A percentile compares a stretch with the other conserved stretches of the same genome.
phyloP scores from a whole-genome alignment of 64 coral and sea anemone genomes.

The Stichodactyla mertensii region DNA sequence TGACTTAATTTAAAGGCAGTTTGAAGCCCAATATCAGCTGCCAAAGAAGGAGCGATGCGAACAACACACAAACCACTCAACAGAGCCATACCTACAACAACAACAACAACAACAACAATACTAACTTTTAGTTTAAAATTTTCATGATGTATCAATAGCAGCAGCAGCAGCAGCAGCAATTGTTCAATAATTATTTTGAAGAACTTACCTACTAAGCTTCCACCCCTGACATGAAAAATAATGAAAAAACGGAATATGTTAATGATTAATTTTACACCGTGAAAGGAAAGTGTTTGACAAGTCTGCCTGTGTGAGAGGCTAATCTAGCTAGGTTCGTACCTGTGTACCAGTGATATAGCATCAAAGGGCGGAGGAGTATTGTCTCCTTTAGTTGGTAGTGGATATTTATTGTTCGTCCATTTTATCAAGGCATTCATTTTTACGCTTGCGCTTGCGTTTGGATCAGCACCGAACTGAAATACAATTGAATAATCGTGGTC shows the following conservation, averaged over 20 bases:
- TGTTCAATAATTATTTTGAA: too few relatives aligned
- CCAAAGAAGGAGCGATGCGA: neutral
- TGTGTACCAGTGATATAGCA: constrained; percentile 3
- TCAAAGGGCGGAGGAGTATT: neutral
- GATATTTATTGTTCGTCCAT: neutral
- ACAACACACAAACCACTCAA: constrained; percentile 10
- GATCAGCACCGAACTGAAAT: neutral
- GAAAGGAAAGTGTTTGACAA: too few relatives aligned
- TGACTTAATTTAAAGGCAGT: constrained; percentile 32
- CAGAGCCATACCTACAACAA: constrained; percentile 8
- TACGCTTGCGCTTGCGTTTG: neutral
- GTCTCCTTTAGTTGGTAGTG: neutral
- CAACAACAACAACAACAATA: neutral
- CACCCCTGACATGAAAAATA: neutral
- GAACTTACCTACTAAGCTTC: neutral
- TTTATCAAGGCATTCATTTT: neutral
- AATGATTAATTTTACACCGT: neutral
- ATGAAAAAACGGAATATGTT: neutral
- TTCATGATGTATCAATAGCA: too few relatives aligned
- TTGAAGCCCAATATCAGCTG: constrained; percentile 29
- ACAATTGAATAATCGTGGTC: neutral
- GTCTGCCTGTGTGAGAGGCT: too few relatives aligned
- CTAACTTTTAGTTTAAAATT: too few relatives aligned
- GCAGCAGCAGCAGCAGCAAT: too few relatives aligned
- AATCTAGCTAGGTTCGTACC: neutral